Base-by-base conservation (phyloP, 2,797 vertebrate species). In the Nothura maculosa region DNA sequence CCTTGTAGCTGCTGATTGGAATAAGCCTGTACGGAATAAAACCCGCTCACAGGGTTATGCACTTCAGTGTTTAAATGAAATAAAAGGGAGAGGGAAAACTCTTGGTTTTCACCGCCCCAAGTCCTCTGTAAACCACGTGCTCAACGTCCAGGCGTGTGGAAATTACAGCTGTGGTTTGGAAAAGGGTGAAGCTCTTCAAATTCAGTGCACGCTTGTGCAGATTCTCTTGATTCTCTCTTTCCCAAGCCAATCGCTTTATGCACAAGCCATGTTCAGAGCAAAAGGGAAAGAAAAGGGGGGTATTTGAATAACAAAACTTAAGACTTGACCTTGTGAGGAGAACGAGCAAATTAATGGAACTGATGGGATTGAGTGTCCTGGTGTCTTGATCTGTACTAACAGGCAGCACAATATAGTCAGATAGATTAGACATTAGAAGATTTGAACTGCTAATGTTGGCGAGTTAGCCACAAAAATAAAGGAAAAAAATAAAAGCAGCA, bases 81-180 rank as follows among this genome's bases (percentile, higher is more conserved):
- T 34, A 50, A 42, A 78, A 62, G 19, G 45, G 50, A 92, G 57
- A 93, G 57, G 84, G 55, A 63, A 92, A 91, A 95, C 66, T 36
- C 32, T 92, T 63, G 57, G 58, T 85, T 82, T 74, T 48, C 97
- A 97, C 97, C 96, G 96, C 95, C 89, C 93, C 89, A 94, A 86
- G 61, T 66, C 78, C 74, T 88, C 73, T 68, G 89, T 40, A 74
- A 74, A 90, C 21, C 64, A 84, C 75, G 34, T 85, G 60, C 54
- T 83, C 74, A 38, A 30, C 68, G 78, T 79, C 22, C 9, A 67
- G n/a, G 42, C 10, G 52, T 38, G 48, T 57, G 36, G 12, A 85
- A 69, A 58, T 62, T 2, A 63, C 72, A 90, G 84, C 6, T 8
- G 82, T 3, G 7, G 9, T 9, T 83, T 81, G 22, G 20, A 81